A percentile compares a stretch with the other conserved stretches of the same genome.
These are phyloP conservation scores for Lithobates pipiens DNA, from an alignment of 2,797 vertebrate genomes.

Conservation along the genomic window DNA sequence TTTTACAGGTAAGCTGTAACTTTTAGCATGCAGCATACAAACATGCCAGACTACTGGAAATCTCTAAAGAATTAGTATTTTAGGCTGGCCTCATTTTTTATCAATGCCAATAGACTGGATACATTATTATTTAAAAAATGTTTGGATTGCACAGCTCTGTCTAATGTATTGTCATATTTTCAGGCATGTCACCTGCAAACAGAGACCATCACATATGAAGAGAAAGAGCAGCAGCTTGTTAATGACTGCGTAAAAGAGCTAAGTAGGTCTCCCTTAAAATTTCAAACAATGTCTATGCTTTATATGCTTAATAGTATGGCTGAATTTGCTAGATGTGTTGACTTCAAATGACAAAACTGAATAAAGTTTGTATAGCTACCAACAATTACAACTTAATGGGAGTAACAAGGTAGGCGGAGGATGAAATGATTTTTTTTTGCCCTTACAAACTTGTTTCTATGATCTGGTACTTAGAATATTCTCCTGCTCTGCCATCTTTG, in stretches of 20 bases:
- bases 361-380: too few species aligned
- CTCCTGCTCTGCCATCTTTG: too few species aligned
- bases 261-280: slow-evolving; percentile 79
- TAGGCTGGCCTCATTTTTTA: not conserved
- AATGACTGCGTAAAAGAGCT: slow-evolving; percentile 98
- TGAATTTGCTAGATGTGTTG: not conserved
- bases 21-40: not conserved
- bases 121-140: not conserved
- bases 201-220: slow-evolving; percentile 95
- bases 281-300: not conserved
- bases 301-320: not conserved
- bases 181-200: slow-evolving; percentile 96
- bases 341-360: not conserved
- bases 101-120: too few species aligned
- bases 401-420: too few species aligned
- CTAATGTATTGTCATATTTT: slow-evolving; percentile 7
- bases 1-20: too few species aligned
- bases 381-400: too few species aligned
- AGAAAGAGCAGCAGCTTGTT: slow-evolving; percentile 97
- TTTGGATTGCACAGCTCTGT: too few species aligned
- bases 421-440: too few species aligned
- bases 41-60: not conserved
- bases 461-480: too few species aligned
- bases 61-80: not conserved
- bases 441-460: too few species aligned